Conservation (phyloP, 2,113 vertebrate species). For the Monopterus albus region DNA sequence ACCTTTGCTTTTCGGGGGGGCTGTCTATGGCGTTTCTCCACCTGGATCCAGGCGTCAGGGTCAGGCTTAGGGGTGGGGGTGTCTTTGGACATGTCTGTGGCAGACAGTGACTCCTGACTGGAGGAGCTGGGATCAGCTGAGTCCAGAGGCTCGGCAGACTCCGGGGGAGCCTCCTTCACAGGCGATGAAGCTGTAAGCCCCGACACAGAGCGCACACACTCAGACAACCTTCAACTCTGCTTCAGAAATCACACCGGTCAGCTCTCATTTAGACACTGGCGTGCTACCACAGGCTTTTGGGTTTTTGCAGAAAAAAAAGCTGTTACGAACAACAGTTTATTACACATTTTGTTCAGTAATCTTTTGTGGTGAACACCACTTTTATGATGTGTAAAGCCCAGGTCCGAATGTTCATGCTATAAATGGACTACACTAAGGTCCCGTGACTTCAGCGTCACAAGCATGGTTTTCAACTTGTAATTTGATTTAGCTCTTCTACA, state of each 20-base stretch:
- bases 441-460: too few relatives aligned
- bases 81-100: conserved; percentile 11
- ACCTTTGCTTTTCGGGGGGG: conserved; percentile 86
- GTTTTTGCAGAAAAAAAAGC: too few relatives aligned
- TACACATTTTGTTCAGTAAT: too few relatives aligned
- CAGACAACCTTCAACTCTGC: background rate
- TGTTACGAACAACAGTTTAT: too few relatives aligned
- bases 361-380: too few relatives aligned
- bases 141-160: conserved; percentile 35
- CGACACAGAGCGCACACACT: background rate
- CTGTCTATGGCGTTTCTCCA: conserved; percentile 87
- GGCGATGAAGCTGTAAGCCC: conserved; percentile 65
- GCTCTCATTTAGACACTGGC: background rate
- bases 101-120: conserved; percentile 24
- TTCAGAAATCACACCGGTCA: background rate
- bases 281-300: too few relatives aligned
- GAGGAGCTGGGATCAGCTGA: conserved; percentile 30
- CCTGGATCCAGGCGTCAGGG: conserved; percentile 92
- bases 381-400: too few relatives aligned
- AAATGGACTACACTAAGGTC: too few relatives aligned
- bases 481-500: too few relatives aligned
- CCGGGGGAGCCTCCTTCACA: conserved; percentile 36
- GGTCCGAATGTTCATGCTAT: too few relatives aligned
- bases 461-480: too few relatives aligned
- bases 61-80: conserved; percentile 77